Conservation (phyloP, 2,888 invertebrate genomes). For the Bembecia ichneumoniformis region DNA sequence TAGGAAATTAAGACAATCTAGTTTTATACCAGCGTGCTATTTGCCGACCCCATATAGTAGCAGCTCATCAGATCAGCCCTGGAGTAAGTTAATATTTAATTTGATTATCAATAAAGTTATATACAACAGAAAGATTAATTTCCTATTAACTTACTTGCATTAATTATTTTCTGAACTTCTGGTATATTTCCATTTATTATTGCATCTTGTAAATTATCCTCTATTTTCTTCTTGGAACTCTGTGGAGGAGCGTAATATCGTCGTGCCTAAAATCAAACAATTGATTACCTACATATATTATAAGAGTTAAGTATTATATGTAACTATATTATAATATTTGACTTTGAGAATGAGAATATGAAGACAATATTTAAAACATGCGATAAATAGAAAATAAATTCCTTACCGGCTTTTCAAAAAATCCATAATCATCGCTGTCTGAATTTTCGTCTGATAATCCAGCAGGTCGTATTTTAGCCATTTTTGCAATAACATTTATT, state of each 20-base stretch:
- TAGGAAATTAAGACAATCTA: no score
- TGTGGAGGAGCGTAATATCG: conserved; percentile 13
- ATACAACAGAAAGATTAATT: neutral
- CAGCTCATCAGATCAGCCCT: no score
- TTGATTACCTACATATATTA: no score
- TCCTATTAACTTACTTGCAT: conserved; percentile 22
- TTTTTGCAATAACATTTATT: conserved; percentile 6
- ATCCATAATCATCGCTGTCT: conserved; percentile 52
- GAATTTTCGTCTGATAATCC: conserved; percentile 56
- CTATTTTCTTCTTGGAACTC: conserved; percentile 39
- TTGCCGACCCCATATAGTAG: no score
- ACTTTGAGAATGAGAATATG: no score
- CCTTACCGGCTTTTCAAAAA: conserved; percentile 46
- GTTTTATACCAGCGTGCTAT: no score
- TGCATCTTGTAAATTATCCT: conserved; percentile 48
- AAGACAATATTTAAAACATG: neutral
- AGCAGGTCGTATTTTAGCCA: conserved; percentile 47
- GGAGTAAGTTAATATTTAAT: no score
- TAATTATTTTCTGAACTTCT: conserved; percentile 38
- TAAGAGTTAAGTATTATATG: no score
- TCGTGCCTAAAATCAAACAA: conserved; percentile 20
- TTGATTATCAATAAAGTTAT: neutral
- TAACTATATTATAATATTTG: no score
- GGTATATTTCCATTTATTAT: conserved; percentile 45
- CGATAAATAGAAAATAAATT: neutral